phyloP scores from a whole-genome alignment of 2,113 vertebrate genomes.

The Fulica atra region DNA sequence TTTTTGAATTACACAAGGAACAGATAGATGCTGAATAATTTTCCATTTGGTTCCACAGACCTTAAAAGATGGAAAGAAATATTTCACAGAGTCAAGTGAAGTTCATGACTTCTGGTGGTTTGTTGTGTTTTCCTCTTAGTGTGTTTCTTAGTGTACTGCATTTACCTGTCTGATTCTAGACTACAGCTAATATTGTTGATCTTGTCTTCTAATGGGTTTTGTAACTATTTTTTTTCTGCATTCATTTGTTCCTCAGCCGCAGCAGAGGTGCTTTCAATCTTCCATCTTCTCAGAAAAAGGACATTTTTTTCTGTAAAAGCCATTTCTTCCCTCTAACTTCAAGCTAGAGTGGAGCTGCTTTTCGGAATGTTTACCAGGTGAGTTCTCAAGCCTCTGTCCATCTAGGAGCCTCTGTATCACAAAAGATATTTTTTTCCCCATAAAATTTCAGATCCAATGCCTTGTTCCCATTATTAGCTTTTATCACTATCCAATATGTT shows the following conservation, averaged over 20 bases:
- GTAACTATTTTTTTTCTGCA: neutral
- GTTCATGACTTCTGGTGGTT: neutral
- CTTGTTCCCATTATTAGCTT: neutral
- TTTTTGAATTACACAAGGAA: slow-evolving; percentile 23
- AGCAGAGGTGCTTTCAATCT: neutral
- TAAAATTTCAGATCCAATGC: neutral
- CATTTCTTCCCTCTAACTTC: neutral
- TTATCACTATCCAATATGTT: neutral
- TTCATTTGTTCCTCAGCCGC: neutral
- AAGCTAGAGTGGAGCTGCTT: neutral
- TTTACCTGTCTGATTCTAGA: neutral
- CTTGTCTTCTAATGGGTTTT: neutral
- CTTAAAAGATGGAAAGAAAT: neutral
- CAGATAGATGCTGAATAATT: neutral
- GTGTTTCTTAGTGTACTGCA: neutral
- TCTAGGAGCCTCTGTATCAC: neutral
- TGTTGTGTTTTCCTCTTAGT: neutral
- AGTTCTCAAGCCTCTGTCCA: neutral
- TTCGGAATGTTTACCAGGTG: neutral
- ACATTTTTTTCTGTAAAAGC: neutral
- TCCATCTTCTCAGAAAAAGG: neutral
- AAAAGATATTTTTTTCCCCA: neutral
- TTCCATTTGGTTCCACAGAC: slow-evolving; percentile 33
- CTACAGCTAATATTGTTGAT: neutral
- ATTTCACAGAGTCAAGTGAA: neutral